phyloP scores from a whole-genome alignment of 2,888 invertebrate genomes.

The Drosophila mulleri region DNA sequence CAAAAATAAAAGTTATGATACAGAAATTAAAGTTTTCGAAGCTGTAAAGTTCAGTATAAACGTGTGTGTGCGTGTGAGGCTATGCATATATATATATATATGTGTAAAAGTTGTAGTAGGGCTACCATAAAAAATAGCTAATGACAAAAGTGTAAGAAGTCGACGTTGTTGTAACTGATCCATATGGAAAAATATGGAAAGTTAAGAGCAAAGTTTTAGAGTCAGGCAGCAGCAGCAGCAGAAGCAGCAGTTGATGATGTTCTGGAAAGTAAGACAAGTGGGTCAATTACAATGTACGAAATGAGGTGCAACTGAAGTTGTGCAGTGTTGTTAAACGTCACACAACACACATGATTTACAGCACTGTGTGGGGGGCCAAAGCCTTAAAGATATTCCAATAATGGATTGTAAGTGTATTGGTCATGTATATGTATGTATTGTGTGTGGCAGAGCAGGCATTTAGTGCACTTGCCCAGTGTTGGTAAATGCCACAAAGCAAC shows the following conservation, averaged over 20 bases:
- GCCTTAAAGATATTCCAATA: neutral
- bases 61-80: conserved; percentile 11
- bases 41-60: conserved; percentile 24
- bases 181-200: conserved; percentile 57
- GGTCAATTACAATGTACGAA: conserved; percentile 13
- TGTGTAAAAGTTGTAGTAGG: neutral
- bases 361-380: neutral
- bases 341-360: neutral
- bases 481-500: conserved; percentile 47
- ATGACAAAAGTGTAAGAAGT: conserved; percentile 66
- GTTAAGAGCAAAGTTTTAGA: conserved; percentile 46
- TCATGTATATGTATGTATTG: neutral
- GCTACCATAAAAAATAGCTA: conserved; percentile 55
- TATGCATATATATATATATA: conserved; percentile 16
- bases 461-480: conserved; percentile 28
- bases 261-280: conserved; percentile 1
- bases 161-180: conserved; percentile 51
- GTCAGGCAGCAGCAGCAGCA: neutral
- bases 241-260: neutral
- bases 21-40: conserved; percentile 70
- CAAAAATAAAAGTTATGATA: conserved; percentile 74
- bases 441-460: neutral
- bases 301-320: neutral
- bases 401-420: neutral
- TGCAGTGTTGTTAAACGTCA: conserved; percentile 5